phyloP scores from a whole-genome alignment of 35 echinoderm and acorn worm species.

The Apostichopus parvimensis region DNA sequence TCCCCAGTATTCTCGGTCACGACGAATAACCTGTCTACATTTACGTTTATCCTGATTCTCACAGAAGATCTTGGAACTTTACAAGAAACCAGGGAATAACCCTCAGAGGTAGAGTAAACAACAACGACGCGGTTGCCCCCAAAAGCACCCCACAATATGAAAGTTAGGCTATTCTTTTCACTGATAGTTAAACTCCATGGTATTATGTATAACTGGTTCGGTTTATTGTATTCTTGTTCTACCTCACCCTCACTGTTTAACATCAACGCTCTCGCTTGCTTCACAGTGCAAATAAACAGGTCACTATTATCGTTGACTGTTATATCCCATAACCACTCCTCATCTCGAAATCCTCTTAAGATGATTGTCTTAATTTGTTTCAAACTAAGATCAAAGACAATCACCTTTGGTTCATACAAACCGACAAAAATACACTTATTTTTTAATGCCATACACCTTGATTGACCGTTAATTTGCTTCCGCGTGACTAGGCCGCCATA shows the following conservation, averaged over 20 bases:
- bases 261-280: not conserved
- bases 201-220: not conserved
- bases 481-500: not conserved
- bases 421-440: not conserved
- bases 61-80: not conserved
- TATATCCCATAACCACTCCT: not conserved
- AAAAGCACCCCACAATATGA: not conserved
- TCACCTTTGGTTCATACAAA: not conserved
- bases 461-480: not conserved
- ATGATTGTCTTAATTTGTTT: not conserved
- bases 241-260: not conserved
- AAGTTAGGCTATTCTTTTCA: not conserved
- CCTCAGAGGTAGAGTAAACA: not conserved
- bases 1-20: not conserved
- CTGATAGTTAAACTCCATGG: not conserved
- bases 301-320: not conserved
- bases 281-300: not conserved
- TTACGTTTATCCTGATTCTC: conserved; percentile 14
- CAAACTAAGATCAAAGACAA: not conserved
- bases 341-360: not conserved
- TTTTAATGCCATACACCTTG: not conserved
- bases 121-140: not conserved
- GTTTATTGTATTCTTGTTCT: not conserved
- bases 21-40: not conserved
- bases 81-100: conserved; percentile 7